Evolutionary conservation across 2,888 invertebrate species (phyloP).

Genomic region (Latrodectus hesperus): DNA sequence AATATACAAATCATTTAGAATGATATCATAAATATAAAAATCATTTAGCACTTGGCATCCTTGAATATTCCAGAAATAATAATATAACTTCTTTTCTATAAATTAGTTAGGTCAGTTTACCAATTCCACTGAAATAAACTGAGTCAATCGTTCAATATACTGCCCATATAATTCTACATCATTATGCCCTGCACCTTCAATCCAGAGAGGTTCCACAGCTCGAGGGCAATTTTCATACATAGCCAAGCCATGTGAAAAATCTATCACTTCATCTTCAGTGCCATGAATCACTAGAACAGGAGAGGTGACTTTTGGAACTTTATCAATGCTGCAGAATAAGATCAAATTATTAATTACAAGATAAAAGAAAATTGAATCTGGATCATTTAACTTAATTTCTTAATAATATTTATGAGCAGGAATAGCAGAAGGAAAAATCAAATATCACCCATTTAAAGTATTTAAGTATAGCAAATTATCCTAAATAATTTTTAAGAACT

Average conservation of each 20-base stretch:
- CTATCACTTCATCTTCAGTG: constrained; percentile 99
- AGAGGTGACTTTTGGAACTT: constrained; percentile 97
- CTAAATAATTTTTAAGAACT: no score
- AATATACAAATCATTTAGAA: constrained; percentile 16
- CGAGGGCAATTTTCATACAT: constrained; percentile 97
- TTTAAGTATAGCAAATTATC: no score
- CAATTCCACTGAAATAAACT: constrained; percentile 93
- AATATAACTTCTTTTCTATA: background rate
- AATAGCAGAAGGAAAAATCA: no score
- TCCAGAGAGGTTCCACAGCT: constrained; percentile 98
- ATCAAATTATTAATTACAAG: background rate
- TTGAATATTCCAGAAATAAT: constrained; percentile 21
- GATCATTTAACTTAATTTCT: background rate
- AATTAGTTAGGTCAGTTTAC: constrained; percentile 85
- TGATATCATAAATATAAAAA: constrained; percentile 40
- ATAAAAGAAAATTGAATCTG: background rate
- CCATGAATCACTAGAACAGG: constrained; percentile 99
- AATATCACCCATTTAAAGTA: no score
- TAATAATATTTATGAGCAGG: no score
- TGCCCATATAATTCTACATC: constrained; percentile 98
- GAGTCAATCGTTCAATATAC: constrained; percentile 96
- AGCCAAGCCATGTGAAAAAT: constrained; percentile 97
- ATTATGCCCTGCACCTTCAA: constrained; percentile 97
- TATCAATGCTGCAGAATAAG: constrained; percentile 88
- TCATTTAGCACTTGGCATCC: constrained; percentile 32